Evolutionary conservation across 2,797 vertebrate genomes (phyloP).

Genomic region (Podarcis lilfordi): DNA sequence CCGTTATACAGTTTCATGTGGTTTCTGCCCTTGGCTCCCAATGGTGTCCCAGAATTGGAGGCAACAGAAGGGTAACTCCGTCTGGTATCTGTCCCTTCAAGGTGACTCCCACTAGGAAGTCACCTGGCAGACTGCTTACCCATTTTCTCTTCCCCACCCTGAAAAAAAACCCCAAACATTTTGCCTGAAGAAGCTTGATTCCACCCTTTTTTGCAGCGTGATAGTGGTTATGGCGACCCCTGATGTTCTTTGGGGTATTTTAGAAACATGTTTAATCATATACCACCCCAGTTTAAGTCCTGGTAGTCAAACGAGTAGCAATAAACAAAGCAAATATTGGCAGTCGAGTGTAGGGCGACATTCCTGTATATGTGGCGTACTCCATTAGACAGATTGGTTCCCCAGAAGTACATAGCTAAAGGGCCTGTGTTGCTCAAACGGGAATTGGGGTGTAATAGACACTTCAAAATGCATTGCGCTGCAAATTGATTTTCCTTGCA

Average conservation of each 20-base stretch:
- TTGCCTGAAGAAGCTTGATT: neutral
- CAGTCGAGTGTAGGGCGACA: neutral
- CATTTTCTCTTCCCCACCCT: no score
- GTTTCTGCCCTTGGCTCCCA: no score
- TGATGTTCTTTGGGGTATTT: neutral
- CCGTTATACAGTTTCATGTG: no score
- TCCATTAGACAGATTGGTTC: constrained; percentile 29
- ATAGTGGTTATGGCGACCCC: neutral
- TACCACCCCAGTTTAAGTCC: neutral
- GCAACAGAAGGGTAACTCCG: no score
- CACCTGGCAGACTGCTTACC: no score
- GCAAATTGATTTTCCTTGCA: constrained; percentile 37
- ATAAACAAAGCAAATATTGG: constrained; percentile 1
- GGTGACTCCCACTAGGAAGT: no score
- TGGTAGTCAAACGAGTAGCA: neutral
- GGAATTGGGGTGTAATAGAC: constrained; percentile 38
- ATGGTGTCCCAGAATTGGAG: no score
- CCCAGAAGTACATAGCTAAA: neutral
- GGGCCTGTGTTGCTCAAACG: constrained; percentile 7
- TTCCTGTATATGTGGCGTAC: neutral
- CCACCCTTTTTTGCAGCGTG: neutral
- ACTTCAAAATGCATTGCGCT: constrained; percentile 21
- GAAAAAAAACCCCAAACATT: neutral
- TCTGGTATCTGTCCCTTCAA: no score
- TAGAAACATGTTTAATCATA: neutral